Conservation (phyloP, 1,140 invertebrate genomes). For the Neelides sp. region DNA sequence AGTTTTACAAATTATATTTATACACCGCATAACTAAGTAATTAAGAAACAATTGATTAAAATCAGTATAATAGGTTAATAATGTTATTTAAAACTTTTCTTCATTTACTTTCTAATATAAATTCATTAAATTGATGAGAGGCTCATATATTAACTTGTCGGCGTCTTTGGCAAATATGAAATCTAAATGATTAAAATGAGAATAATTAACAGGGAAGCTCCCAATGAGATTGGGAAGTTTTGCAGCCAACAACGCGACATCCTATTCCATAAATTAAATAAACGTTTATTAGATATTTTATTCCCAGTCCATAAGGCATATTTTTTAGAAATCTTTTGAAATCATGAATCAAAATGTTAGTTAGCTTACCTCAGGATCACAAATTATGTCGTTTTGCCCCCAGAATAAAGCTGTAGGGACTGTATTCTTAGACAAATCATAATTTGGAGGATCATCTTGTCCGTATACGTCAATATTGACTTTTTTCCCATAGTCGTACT, state of each 20-base stretch:
- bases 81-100: too few species aligned
- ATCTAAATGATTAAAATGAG: slow-evolving; percentile 56
- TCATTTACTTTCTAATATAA: too few species aligned
- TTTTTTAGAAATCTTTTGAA: background rate
- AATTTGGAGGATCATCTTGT: slow-evolving; percentile 45
- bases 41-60: too few species aligned
- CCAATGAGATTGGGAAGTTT: slow-evolving; percentile 39
- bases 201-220: slow-evolving; percentile 40
- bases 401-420: slow-evolving; percentile 51
- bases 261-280: too few species aligned
- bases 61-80: too few species aligned
- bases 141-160: slow-evolving; percentile 33
- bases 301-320: background rate
- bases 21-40: too few species aligned
- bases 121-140: slow-evolving; percentile 28
- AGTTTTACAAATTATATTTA: too few species aligned
- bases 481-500: slow-evolving; percentile 36
- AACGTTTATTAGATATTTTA: too few species aligned
- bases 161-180: slow-evolving; percentile 50
- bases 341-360: slow-evolving; percentile 5
- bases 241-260: slow-evolving; percentile 44
- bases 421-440: slow-evolving; percentile 44
- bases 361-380: slow-evolving; percentile 32
- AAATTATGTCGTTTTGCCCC: slow-evolving; percentile 44
- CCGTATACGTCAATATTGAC: slow-evolving; percentile 35